Evolutionary conservation across 1,140 invertebrate genomes (phyloP).

Genomic region (Teleogryllus occipitalis): DNA sequence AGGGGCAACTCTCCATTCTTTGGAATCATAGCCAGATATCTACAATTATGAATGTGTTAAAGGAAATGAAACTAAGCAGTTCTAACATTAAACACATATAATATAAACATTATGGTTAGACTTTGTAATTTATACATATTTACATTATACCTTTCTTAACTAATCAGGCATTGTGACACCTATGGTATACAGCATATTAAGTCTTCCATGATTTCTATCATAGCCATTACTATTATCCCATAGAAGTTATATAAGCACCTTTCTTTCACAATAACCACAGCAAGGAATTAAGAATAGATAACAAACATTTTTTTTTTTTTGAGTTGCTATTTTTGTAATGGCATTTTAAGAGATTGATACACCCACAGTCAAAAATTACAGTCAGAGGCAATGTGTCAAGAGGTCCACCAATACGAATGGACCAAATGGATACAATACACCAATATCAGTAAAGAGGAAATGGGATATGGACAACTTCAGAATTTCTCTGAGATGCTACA

Average conservation of each 20-base stretch:
- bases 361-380: not conserved
- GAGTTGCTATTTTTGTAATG: not conserved
- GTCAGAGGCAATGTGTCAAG: not conserved
- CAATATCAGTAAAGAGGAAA: not conserved
- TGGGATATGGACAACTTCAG: not conserved
- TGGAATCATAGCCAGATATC: not conserved
- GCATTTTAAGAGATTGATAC: not conserved
- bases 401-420: not conserved
- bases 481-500: not conserved
- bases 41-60: not conserved
- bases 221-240: not conserved
- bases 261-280: not conserved
- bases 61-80: not conserved
- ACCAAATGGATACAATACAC: not conserved
- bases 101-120: not conserved
- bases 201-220: not conserved
- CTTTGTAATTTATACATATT: not conserved
- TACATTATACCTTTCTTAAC: not conserved
- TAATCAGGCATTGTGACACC: constrained; percentile 1
- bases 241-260: not conserved
- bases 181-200: not conserved
- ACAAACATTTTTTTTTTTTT: not conserved
- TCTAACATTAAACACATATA: not conserved
- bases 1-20: not conserved
- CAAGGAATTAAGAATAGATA: not conserved